Percentiles rank a stretch among this genome's conserved stretches.
phyloP scores from a whole-genome alignment of 2,113 vertebrate genomes.

The Oreochromis niloticus region DNA sequence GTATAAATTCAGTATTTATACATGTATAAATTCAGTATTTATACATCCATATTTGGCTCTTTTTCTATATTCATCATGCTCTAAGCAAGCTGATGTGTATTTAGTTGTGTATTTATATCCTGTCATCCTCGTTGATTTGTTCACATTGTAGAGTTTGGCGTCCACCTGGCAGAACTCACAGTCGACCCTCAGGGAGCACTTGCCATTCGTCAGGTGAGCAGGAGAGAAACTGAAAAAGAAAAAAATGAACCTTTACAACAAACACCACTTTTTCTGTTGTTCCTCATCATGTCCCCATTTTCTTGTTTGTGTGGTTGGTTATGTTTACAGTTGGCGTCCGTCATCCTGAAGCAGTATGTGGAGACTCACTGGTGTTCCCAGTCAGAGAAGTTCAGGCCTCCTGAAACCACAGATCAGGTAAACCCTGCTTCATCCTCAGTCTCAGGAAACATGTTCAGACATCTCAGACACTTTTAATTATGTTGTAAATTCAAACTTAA shows the following conservation, averaged over 20 bases:
- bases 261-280: background rate
- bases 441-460: accelerated
- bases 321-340: constrained; percentile 84
- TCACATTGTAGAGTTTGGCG: constrained; percentile 84
- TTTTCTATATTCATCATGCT: background rate
- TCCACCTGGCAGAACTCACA: constrained; percentile 95
- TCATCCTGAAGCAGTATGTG: constrained; percentile 97
- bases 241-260: background rate
- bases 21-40: background rate
- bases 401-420: constrained; percentile 96
- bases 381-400: constrained; percentile 95
- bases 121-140: background rate
- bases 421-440: background rate
- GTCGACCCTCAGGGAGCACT: constrained; percentile 93
- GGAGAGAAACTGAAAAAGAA: background rate
- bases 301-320: background rate
- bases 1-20: background rate
- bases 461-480: background rate
- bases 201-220: constrained; percentile 93
- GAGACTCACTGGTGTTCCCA: constrained; percentile 98
- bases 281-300: background rate
- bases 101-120: background rate
- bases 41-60: accelerated
- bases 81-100: background rate
- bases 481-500: background rate